These are phyloP conservation scores for Tinamus major DNA, from an alignment of 2,797 vertebrate genomes.

Conservation along the genomic window DNA sequence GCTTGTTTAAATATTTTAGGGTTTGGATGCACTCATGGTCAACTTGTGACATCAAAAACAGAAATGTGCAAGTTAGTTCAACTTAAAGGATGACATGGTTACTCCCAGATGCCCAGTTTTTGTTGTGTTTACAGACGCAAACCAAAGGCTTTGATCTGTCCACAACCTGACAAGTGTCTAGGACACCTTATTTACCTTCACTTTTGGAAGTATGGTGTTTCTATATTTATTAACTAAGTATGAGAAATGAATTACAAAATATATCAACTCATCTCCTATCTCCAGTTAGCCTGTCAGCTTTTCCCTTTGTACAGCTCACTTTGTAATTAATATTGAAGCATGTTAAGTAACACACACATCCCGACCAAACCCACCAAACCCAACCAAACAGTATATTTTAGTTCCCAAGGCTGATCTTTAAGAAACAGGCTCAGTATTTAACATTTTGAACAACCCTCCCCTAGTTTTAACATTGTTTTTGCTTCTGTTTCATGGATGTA, in stretches of 20 bases:
- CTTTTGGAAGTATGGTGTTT: accelerated
- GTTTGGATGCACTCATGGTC: background rate
- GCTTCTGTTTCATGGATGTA: background rate
- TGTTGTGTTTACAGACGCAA: background rate
- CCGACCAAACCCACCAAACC: background rate
- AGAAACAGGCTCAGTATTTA: background rate
- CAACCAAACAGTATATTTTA: background rate
- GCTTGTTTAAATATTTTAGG: background rate
- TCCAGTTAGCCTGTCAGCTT: background rate
- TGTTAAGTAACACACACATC: background rate
- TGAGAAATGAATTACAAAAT: background rate
- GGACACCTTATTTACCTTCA: background rate
- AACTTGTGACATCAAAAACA: background rate
- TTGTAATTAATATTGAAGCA: constrained; percentile 2
- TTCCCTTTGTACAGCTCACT: background rate
- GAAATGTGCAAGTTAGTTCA: background rate
- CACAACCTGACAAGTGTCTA: background rate
- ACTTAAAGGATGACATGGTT: background rate
- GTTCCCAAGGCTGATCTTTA: background rate
- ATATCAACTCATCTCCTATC: background rate
- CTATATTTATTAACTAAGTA: background rate
- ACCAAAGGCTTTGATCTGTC: background rate
- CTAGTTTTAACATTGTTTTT: background rate
- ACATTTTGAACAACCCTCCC: background rate
- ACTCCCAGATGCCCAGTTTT: background rate